These are phyloP conservation scores for Drosophila mulleri DNA, from an alignment of 2,888 invertebrate genomes.

Conservation along the genomic window DNA sequence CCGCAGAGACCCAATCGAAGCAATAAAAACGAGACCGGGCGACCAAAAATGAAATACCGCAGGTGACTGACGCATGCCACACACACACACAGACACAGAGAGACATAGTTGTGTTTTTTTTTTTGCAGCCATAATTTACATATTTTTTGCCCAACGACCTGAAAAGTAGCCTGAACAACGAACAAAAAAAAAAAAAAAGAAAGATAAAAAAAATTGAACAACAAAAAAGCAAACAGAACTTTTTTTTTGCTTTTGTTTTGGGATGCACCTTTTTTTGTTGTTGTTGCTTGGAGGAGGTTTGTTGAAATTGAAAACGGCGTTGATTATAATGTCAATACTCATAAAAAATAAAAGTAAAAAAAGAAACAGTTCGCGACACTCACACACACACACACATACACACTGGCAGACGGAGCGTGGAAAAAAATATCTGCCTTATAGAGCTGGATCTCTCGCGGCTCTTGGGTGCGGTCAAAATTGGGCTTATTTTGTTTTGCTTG, in stretches of 20 bases:
- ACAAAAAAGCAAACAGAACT: conserved; percentile 67
- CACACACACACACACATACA: conserved; percentile 43
- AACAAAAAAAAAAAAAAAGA: background rate
- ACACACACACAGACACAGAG: conserved; percentile 21
- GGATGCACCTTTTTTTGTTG: conserved; percentile 67
- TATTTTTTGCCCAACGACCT: conserved; percentile 64
- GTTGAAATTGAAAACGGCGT: conserved; percentile 80
- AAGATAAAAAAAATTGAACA: conserved; percentile 60
- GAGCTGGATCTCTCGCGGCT: conserved; percentile 27
- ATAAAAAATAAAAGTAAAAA: conserved; percentile 57
- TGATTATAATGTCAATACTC: conserved; percentile 81
- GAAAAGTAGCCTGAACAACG: conserved; percentile 47
- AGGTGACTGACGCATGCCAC: conserved; percentile 80
- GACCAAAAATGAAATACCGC: conserved; percentile 67
- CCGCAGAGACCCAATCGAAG: conserved; percentile 22
- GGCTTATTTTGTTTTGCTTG: conserved; percentile 54
- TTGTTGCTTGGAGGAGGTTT: conserved; percentile 39
- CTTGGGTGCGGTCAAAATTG: conserved; percentile 74
- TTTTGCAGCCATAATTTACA: conserved; percentile 67
- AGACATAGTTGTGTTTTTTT: conserved; percentile 15
- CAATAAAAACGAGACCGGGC: conserved; percentile 69
- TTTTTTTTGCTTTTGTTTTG: conserved; percentile 47
- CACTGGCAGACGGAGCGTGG: conserved; percentile 7
- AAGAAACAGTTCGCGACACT: conserved; percentile 52
- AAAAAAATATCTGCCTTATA: conserved; percentile 34